These are phyloP conservation scores for Mormyrus iriodes DNA, from an alignment of 2,113 vertebrate species.

Conservation along the genomic window DNA sequence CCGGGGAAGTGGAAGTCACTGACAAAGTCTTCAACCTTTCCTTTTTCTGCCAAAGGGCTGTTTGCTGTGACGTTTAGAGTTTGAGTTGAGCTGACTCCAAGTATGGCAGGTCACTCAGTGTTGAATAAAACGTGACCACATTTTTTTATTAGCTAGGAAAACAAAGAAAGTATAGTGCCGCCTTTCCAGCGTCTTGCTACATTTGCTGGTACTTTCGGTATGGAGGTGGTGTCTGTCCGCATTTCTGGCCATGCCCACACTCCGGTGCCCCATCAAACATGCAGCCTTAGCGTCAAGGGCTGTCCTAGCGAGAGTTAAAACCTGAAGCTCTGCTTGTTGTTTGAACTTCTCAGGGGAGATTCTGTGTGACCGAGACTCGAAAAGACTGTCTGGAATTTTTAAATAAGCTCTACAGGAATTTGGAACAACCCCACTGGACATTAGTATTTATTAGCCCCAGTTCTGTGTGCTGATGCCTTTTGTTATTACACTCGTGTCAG, in stretches of 20 bases:
- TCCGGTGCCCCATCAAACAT: not conserved
- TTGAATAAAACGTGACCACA: not conserved
- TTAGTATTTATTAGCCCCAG: not conserved
- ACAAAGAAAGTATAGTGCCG: not conserved
- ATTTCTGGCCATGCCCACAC: not conserved
- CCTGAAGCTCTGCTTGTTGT: not conserved
- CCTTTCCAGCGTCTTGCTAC: not conserved
- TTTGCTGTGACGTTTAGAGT: not conserved
- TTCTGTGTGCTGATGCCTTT: not conserved
- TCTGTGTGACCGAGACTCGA: not conserved
- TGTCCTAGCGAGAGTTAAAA: not conserved
- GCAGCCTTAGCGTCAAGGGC: not conserved
- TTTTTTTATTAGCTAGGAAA: not conserved
- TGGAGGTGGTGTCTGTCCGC: not conserved
- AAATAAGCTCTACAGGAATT: not conserved
- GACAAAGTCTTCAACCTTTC: not conserved
- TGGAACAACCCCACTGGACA: not conserved
- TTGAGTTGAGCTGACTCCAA: not conserved
- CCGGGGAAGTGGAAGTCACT: not conserved
- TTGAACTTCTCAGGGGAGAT: not conserved
- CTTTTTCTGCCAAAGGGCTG: not conserved
- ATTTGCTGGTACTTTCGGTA: not conserved
- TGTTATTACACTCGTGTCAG: not conserved
- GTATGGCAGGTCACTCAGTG: not conserved
- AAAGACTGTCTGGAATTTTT: slow-evolving; percentile 10